These are phyloP conservation scores for Orchesella flavescens DNA, from an alignment of 2,888 invertebrate species.

Conservation along the genomic window DNA sequence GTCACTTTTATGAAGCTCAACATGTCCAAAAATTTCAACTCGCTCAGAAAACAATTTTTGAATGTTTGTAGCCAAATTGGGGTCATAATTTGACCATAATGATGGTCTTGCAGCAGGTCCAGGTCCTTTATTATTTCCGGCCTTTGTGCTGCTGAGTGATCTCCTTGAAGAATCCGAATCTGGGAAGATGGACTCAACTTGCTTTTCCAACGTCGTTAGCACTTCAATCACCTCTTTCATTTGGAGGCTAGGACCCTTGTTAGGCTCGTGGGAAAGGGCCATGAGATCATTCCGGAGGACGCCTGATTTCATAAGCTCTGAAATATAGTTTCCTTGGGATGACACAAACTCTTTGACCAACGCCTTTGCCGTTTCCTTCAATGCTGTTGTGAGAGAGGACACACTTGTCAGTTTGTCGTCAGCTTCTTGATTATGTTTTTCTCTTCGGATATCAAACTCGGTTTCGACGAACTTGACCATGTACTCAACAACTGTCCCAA, in stretches of 20 bases:
- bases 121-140: slow-evolving; percentile 53
- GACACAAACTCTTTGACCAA: slow-evolving; percentile 70
- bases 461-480: slow-evolving; percentile 77
- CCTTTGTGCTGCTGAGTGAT: slow-evolving; percentile 64
- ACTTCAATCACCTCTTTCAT: slow-evolving; percentile 70
- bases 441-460: slow-evolving; percentile 69
- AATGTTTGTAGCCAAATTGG: slow-evolving; percentile 86
- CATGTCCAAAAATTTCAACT: slow-evolving; percentile 96
- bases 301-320: slow-evolving; percentile 69
- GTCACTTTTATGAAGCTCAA: slow-evolving; percentile 95
- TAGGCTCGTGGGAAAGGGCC: slow-evolving; percentile 62
- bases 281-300: slow-evolving; percentile 68
- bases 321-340: slow-evolving; percentile 69
- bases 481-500: slow-evolving; percentile 87
- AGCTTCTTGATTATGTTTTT: slow-evolving; percentile 53
- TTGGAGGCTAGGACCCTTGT: slow-evolving; percentile 67
- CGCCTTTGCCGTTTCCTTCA: slow-evolving; percentile 69
- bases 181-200: slow-evolving; percentile 70
- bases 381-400: slow-evolving; percentile 61
- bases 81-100: slow-evolving; percentile 78
- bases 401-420: slow-evolving; percentile 68
- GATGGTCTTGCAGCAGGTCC: slow-evolving; percentile 61
- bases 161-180: slow-evolving; percentile 70
- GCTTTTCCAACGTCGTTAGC: slow-evolving; percentile 69
- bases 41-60: slow-evolving; percentile 96